Base-by-base conservation (phyloP, 2,888 invertebrate genomes). In the Melipona beecheii region DNA sequence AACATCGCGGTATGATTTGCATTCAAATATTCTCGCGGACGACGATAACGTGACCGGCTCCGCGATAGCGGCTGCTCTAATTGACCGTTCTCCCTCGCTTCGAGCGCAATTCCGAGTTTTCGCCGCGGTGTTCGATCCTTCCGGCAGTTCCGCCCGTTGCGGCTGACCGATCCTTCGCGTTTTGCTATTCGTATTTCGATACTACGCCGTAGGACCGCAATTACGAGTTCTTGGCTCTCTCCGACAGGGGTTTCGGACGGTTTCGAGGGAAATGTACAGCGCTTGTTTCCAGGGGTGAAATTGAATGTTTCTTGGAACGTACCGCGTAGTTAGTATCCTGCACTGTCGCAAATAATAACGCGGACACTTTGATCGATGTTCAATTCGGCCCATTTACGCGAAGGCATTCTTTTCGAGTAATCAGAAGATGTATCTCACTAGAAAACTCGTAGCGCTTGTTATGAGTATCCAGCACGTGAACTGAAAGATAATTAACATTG, bases 1-100 rank as follows among this genome's bases (percentile, higher is more conserved):
- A 70, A 75, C 82, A 82, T 64, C 83, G 27, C 27, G 64, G 52
- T 52, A 62, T 65, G 82, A 81, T 81, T 81, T 82, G 73, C 65
- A 81, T 69, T 74, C 69, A 36, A 54, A 65, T 27, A 9, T 43
- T 43, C 64, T 60, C 75, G 74, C 64, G 27, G 21, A 49, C 31
- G 69, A 69, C n/a, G 75, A 75, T 58, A 64, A 56, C 76, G 60
- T 52, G 24, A 62, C 36, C 52, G 72, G 27, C 27, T 64, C 52
- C 52, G 17, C 62, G 52, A 54, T 43, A 36, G 36, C 50, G 9
- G 5, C n/a, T 62, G 64, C 52, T 52, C 62, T 77, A 71, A 77
- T 71, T 77, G 62, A 71, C 77, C 31, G 19, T 52, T 36, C 36
- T 9, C 36, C 9, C 36, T 36, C 36, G 27, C 27, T 1, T 43